Evolutionary conservation across 2,113 vertebrate genomes (phyloP), one percentile per base, ranked within the genome.

Genomic region (Peromyscus leucopus): DNA sequence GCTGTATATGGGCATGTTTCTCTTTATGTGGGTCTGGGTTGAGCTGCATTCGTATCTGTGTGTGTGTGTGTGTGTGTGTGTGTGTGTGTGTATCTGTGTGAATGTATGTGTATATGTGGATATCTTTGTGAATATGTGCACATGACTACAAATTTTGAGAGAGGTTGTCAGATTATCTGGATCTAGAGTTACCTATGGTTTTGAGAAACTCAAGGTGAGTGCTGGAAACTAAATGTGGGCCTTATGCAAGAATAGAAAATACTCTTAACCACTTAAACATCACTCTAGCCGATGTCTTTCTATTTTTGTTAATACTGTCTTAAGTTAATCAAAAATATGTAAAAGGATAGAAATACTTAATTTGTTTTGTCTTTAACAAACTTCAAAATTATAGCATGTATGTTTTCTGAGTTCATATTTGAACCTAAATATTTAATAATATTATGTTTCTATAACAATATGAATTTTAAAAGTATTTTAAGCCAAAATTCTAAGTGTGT

Each of bases 271-370:
- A 63, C 7, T 63, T 8, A 63, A 2, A 39, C 15, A 42, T 84
- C 26, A 31, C 39, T 65, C 16, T 61, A 46, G 7, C n/a, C 24
- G 13, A 85, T 17, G 3, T 46, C 59, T 63, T 63, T 39, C 24
- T 85, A 85, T 42, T 63, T 83, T 24, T 11, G 61, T 61, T 85
- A 96, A 26, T 87, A 72, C 0, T 67, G 31, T 59, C 48, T 75
- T 90, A 7, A 93, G 65, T 19, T 92, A 96, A 87, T 17, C 15
- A 87, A 57, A 65, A 74, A 75, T 94, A 89, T 74, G 22, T 86
- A 8, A 95, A 72, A 51, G 5, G 0, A 24, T 67, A 72, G 11
- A 82, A 59, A 22, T 63, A 39, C 76, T 76, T 59, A 63, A 8
- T 48, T 78, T 82, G 46, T 83, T 90, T 24, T 36, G 5, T n/a